Evolutionary conservation across 2,888 invertebrate species (phyloP).

Genomic region (Heliothis peltigera): DNA sequence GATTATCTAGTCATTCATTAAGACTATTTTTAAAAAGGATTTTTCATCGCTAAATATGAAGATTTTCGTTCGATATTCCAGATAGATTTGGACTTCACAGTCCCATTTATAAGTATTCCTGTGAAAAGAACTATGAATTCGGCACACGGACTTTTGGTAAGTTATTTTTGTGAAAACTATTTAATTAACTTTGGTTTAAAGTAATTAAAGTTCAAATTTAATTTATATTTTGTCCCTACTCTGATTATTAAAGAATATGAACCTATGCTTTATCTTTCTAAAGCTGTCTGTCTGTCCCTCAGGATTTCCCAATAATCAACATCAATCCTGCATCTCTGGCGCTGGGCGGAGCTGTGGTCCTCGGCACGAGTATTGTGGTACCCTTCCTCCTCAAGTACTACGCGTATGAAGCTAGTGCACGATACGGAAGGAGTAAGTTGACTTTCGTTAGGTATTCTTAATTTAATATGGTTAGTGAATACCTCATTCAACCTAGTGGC

Average conservation of each 20-base stretch:
- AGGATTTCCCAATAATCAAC: constrained; percentile 89
- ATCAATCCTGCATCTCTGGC: constrained; percentile 91
- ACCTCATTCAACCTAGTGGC: too few relatives aligned
- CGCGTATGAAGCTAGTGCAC: constrained; percentile 60
- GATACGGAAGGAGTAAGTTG: constrained; percentile 78
- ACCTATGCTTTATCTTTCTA: too few relatives aligned
- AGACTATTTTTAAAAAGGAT: neutral
- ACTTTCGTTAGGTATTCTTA: neutral
- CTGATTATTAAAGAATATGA: too few relatives aligned
- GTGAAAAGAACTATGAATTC: constrained; percentile 87
- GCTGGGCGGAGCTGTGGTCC: constrained; percentile 89
- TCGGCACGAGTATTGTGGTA: constrained; percentile 88
- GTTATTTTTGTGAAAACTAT: constrained; percentile 9
- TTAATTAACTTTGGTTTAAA: neutral
- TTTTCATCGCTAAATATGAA: neutral
- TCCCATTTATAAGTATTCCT: constrained; percentile 92
- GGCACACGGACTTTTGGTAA: constrained; percentile 70
- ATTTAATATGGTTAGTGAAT: too few relatives aligned
- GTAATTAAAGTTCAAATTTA: neutral
- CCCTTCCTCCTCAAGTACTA: constrained; percentile 84
- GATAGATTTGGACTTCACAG: constrained; percentile 91
- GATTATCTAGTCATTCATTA: neutral
- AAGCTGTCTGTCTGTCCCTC: constrained; percentile 11
- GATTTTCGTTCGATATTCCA: constrained; percentile 70
- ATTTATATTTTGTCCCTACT: too few relatives aligned